Evolutionary conservation across 2,888 invertebrate species (phyloP).

Genomic region (Cerastoderma edule): DNA sequence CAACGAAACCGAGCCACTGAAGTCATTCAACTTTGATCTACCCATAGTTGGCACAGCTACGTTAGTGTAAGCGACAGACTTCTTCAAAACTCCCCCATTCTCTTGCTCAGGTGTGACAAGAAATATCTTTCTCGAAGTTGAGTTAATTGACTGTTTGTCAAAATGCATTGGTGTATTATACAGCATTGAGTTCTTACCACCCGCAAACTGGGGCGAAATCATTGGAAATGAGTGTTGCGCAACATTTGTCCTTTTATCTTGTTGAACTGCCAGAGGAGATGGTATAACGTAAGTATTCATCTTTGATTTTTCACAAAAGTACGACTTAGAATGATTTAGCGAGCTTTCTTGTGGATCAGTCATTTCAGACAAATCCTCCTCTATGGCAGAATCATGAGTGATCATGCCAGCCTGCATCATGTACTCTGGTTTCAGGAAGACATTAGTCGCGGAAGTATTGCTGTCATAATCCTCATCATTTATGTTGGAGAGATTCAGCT

Average conservation of each 20-base stretch:
- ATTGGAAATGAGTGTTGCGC: slow-evolving; percentile 48
- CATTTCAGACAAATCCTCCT: slow-evolving; percentile 26
- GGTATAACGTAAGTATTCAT: slow-evolving; percentile 54
- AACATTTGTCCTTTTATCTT: slow-evolving; percentile 26
- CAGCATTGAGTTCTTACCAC: slow-evolving; percentile 27
- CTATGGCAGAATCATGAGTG: slow-evolving; percentile 54
- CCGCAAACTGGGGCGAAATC: slow-evolving; percentile 42
- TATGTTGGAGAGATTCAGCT: slow-evolving; percentile 67
- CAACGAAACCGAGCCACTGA: slow-evolving; percentile 24
- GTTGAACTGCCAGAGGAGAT: slow-evolving; percentile 30
- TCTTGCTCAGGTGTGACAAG: slow-evolving; percentile 42
- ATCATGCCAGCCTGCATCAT: too few species aligned
- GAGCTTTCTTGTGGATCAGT: background rate
- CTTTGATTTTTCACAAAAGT: slow-evolving; percentile 32
- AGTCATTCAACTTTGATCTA: slow-evolving; percentile 25
- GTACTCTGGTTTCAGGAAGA: slow-evolving; percentile 51
- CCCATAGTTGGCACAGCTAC: slow-evolving; percentile 53
- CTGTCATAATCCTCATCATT: slow-evolving; percentile 66
- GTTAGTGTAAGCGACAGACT: slow-evolving; percentile 46
- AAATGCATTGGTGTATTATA: slow-evolving; percentile 33
- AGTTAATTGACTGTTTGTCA: slow-evolving; percentile 33
- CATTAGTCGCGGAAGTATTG: slow-evolving; percentile 51
- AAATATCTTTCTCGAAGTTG: slow-evolving; percentile 53
- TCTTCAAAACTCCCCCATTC: slow-evolving; percentile 30
- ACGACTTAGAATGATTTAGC: slow-evolving; percentile 10